Evolutionary conservation across 2,888 invertebrate species (phyloP).

Genomic region (Dioctria rufipes): DNA sequence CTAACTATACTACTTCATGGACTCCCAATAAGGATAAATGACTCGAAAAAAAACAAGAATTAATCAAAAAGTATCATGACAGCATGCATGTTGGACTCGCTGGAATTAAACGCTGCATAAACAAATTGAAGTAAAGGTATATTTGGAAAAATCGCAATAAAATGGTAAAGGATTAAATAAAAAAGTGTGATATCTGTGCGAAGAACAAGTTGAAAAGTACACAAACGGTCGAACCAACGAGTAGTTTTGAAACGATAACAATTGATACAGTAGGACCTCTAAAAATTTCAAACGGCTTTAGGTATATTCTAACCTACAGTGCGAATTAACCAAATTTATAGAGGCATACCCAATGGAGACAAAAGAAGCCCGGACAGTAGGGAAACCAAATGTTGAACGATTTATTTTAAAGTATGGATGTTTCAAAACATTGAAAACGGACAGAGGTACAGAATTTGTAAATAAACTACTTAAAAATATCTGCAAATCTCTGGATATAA

Average conservation of each 20-base stretch:
- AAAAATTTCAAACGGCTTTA: not conserved
- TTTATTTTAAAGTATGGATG: too few relatives aligned
- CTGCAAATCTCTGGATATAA: too few relatives aligned
- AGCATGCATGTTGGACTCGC: not conserved
- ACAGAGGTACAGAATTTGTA: too few relatives aligned
- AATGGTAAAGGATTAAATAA: not conserved
- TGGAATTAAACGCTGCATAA: slow-evolving; percentile 5
- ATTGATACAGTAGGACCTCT: not conserved
- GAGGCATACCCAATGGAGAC: not conserved
- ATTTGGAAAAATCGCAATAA: slow-evolving; percentile 10
- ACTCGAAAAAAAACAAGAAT: too few relatives aligned
- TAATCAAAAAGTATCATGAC: slow-evolving; percentile 8
- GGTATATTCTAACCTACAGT: not conserved
- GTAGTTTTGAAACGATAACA: not conserved
- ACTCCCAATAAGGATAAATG: not conserved
- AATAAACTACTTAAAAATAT: too few relatives aligned
- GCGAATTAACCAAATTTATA: not conserved
- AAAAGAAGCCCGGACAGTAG: not conserved
- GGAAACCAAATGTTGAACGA: too few relatives aligned
- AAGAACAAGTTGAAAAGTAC: not conserved
- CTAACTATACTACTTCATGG: not conserved
- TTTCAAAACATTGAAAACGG: too few relatives aligned
- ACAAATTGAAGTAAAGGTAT: slow-evolving; percentile 3
- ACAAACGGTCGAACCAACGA: not conserved
- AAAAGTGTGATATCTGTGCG: not conserved